These are phyloP conservation scores for Trogon melanurus DNA, from an alignment of 2,113 vertebrate genomes.

Conservation along the genomic window DNA sequence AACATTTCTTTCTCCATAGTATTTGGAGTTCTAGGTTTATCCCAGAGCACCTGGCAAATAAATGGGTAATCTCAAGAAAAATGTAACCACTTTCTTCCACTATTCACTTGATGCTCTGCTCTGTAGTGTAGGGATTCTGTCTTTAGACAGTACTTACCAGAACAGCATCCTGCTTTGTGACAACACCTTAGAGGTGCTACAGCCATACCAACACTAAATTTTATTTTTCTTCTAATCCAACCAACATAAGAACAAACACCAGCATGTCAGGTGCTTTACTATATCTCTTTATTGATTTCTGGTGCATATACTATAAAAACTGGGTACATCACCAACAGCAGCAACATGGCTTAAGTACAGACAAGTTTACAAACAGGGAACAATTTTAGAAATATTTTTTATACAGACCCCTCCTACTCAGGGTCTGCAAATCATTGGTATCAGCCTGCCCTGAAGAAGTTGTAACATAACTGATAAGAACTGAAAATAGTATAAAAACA, in stretches of 20 bases:
- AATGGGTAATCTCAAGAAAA: not conserved
- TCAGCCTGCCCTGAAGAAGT: not conserved
- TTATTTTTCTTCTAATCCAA: not conserved
- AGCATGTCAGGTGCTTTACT: not conserved
- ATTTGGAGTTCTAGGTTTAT: not conserved
- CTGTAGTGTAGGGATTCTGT: not conserved
- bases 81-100: not conserved
- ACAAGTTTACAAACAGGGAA: not conserved
- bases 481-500: not conserved
- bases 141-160: not conserved
- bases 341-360: not conserved
- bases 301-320: not conserved
- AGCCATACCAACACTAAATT: not conserved
- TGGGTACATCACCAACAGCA: not conserved
- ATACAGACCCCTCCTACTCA: not conserved
- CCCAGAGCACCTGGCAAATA: not conserved
- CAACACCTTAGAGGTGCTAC: not conserved
- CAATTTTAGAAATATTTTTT: not conserved
- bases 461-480: not conserved
- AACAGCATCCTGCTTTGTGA: not conserved
- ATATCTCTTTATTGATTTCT: constrained; percentile 6
- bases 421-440: not conserved
- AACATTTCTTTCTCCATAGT: not conserved
- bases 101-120: not conserved
- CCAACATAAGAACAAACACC: not conserved